Evolutionary conservation across 2,888 invertebrate species (phyloP).

Genomic region (Phengaris arion): DNA sequence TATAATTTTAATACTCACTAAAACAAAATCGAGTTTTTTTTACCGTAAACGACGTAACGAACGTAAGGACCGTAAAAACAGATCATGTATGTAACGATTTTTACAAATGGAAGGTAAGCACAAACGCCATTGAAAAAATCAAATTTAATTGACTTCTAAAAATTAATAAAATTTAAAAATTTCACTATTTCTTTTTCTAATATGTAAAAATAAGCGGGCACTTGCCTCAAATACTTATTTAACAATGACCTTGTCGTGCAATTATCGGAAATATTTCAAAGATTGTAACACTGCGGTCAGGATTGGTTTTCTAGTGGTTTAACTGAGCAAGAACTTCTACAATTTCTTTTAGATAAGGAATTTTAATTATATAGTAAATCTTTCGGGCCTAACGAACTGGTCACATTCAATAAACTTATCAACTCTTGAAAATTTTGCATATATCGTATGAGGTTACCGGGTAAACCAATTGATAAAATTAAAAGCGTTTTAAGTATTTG

Average conservation of each 20-base stretch:
- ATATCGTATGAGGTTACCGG: background rate
- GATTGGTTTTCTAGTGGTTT: background rate
- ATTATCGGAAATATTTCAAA: slow-evolving; percentile 19
- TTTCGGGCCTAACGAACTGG: background rate
- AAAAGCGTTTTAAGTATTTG: too few species aligned
- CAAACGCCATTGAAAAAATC: too few species aligned
- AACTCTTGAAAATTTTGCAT: background rate
- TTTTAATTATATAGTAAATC: background rate
- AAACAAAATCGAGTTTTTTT: too few species aligned
- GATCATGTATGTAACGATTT: too few species aligned
- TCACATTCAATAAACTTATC: background rate
- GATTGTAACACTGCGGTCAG: background rate
- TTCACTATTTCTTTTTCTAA: too few species aligned
- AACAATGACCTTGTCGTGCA: slow-evolving; percentile 18
- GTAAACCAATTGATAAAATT: background rate
- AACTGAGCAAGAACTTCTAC: background rate
- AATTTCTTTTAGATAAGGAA: slow-evolving; percentile 12
- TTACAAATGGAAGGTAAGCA: too few species aligned
- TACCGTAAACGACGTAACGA: too few species aligned
- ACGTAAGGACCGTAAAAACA: too few species aligned
- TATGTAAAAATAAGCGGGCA: too few species aligned
- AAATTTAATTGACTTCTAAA: too few species aligned
- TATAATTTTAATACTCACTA: too few species aligned
- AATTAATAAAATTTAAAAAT: too few species aligned
- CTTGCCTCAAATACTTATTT: background rate